Conservation (phyloP, 2,888 invertebrate species). For the Tridacna crocea region DNA sequence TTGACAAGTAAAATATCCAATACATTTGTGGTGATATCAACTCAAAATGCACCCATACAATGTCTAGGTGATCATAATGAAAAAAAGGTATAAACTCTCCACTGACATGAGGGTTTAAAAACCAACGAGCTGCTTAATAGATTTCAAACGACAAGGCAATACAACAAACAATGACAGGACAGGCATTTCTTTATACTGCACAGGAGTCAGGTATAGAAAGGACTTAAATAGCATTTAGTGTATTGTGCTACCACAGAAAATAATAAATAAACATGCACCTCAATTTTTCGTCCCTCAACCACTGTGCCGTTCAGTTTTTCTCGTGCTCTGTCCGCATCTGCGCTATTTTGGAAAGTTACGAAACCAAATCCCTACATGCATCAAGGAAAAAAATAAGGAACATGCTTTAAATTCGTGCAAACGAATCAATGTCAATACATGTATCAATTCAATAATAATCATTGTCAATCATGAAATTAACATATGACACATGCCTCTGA, state of each 20-base stretch:
- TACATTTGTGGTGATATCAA: conserved; percentile 61
- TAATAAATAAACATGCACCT: conserved; percentile 88
- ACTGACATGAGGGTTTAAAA: conserved; percentile 61
- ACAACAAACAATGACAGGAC: conserved; percentile 69
- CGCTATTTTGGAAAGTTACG: conserved; percentile 99
- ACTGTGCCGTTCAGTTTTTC: conserved; percentile 99
- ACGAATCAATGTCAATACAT: conserved; percentile 74
- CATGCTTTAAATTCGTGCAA: conserved; percentile 83
- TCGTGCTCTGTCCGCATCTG: conserved; percentile 99
- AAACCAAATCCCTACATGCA: conserved; percentile 99
- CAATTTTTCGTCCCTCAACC: conserved; percentile 99
- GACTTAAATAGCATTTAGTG: conserved; percentile 70
- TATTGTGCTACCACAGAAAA: conserved; percentile 82
- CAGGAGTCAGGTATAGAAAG: conserved; percentile 71
- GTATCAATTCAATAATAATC: conserved; percentile 61
- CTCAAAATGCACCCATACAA: conserved; percentile 67
- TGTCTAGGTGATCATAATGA: conserved; percentile 63
- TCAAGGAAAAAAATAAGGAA: conserved; percentile 89
- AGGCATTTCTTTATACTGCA: conserved; percentile 83
- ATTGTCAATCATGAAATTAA: conserved; percentile 60
- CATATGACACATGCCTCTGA: conserved; percentile 50
- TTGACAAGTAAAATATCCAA: conserved; percentile 58
- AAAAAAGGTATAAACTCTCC: conserved; percentile 58
- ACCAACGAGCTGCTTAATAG: conserved; percentile 63
- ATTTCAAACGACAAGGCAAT: conserved; percentile 66